phyloP scores from a whole-genome alignment of 2,888 invertebrate species.

The Heteropelma amictum region DNA sequence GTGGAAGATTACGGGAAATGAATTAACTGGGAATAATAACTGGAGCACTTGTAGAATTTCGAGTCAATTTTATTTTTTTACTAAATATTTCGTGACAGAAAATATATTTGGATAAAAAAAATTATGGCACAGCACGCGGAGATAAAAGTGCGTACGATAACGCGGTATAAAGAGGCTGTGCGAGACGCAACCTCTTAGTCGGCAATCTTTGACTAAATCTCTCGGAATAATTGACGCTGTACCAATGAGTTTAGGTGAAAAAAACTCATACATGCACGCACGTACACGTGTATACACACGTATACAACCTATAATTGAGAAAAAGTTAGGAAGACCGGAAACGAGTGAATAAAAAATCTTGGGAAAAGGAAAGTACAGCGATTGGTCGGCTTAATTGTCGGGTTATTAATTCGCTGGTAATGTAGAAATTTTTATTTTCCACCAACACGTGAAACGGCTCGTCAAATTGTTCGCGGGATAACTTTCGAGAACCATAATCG shows the following conservation, averaged over 20 bases:
- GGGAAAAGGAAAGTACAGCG: slow-evolving; percentile 38
- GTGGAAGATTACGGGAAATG: too few relatives aligned
- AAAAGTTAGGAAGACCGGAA: slow-evolving; percentile 7
- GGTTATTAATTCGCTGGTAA: slow-evolving; percentile 14
- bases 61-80: too few relatives aligned
- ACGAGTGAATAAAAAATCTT: slow-evolving; percentile 18
- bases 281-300: background rate
- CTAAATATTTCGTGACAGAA: too few relatives aligned
- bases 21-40: too few relatives aligned
- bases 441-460: background rate
- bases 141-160: background rate
- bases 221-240: slow-evolving; percentile 18
- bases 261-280: background rate
- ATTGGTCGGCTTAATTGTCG: slow-evolving; percentile 4
- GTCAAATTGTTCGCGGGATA: slow-evolving; percentile 15
- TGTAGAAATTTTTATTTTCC: background rate
- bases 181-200: slow-evolving; percentile 24
- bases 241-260: background rate
- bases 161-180: background rate
- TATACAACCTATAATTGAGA: background rate
- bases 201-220: slow-evolving; percentile 35
- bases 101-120: too few relatives aligned
- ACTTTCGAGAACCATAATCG: slow-evolving; percentile 2
- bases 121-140: too few relatives aligned
- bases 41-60: too few relatives aligned